Percentiles rank a stretch among this genome's conserved stretches.
Evolutionary conservation across 2,113 vertebrate species (phyloP).

Genomic region (Nothoprocta perdicaria): DNA sequence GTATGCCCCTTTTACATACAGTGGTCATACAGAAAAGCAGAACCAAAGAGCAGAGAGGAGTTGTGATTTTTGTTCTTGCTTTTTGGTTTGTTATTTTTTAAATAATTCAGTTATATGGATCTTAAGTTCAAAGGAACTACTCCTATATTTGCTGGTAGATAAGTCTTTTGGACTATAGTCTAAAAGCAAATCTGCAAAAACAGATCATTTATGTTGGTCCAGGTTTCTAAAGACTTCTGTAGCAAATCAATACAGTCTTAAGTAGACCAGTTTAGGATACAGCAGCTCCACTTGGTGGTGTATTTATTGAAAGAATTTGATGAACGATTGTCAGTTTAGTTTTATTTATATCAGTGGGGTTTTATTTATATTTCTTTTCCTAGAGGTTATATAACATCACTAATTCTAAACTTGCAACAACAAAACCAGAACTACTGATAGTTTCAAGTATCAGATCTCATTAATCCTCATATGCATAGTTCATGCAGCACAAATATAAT

Average conservation of each 20-base stretch:
- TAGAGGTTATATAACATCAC: background rate
- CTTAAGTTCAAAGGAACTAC: background rate
- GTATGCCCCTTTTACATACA: background rate
- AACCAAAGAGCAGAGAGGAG: background rate
- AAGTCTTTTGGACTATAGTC: background rate
- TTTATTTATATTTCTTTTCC: background rate
- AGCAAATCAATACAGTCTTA: background rate
- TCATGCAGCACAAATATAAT: background rate
- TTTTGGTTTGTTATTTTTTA: background rate
- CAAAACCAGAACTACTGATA: background rate
- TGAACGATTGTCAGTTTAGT: background rate
- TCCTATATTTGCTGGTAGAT: background rate
- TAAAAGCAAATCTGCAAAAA: background rate
- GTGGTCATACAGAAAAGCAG: background rate
- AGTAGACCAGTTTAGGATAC: background rate
- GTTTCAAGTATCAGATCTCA: background rate
- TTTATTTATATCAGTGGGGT: background rate
- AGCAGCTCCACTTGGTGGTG: background rate
- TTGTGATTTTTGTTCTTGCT: background rate
- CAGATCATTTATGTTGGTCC: background rate
- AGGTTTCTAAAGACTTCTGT: background rate
- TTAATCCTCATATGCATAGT: background rate
- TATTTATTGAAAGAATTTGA: background rate
- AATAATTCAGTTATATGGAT: background rate
- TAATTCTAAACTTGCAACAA: background rate